A percentile compares a stretch with the other conserved stretches of the same genome.
Conservation (phyloP, 2,888 invertebrate species). For the Antheraea assamensis region DNA sequence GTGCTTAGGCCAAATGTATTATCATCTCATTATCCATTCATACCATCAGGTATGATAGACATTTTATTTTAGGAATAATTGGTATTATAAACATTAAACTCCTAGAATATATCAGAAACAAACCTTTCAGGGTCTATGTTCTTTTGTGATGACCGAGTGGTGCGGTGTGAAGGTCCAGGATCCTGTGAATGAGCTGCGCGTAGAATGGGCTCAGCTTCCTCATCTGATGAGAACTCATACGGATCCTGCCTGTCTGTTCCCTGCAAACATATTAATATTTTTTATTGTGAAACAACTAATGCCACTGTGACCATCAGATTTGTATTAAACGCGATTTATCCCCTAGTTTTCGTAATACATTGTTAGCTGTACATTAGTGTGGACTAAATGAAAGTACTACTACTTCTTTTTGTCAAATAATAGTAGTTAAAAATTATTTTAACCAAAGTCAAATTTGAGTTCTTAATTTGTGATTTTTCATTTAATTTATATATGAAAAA, state of each 20-base stretch:
- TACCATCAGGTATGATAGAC: too few species aligned
- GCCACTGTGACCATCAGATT: neutral
- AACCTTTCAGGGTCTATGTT: conserved; percentile 55
- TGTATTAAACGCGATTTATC: too few species aligned
- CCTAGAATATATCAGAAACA: neutral
- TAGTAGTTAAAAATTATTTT: too few species aligned
- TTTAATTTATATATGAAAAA: too few species aligned
- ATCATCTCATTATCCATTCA: too few species aligned
- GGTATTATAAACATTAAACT: neutral
- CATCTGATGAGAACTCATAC: conserved; percentile 72
- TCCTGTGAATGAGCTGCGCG: conserved; percentile 54
- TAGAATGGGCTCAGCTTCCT: conserved; percentile 66
- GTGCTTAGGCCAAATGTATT: too few species aligned
- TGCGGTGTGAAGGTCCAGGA: conserved; percentile 45
- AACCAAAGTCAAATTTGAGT: too few species aligned
- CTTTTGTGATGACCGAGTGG: conserved; percentile 39
- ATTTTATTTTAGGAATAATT: too few species aligned
- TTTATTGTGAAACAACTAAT: neutral
- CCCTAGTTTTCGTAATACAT: too few species aligned
- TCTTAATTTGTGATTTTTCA: too few species aligned
- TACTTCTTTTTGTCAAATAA: too few species aligned
- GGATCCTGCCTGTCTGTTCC: conserved; percentile 48
- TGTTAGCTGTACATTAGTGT: neutral
- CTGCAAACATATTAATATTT: conserved; percentile 23
- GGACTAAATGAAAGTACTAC: too few species aligned